Evolutionary conservation across 2,113 vertebrate species (phyloP).

Genomic region (Vidua chalybeata): DNA sequence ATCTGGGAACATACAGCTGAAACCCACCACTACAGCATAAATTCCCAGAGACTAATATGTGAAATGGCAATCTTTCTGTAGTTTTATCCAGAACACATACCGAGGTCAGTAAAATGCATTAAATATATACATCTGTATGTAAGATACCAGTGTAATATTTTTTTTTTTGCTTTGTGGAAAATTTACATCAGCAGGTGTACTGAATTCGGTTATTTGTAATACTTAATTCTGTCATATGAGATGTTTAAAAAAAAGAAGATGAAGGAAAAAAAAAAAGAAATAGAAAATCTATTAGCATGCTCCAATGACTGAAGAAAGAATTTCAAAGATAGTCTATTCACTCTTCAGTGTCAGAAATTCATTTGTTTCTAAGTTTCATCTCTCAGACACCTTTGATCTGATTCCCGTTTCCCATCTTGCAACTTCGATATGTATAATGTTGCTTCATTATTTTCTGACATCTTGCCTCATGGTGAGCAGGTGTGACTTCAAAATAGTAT

Average conservation of each 20-base stretch:
- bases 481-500: slow-evolving; percentile 65
- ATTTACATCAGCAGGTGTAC: not conserved
- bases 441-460: slow-evolving; percentile 77
- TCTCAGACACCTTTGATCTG: slow-evolving; percentile 71
- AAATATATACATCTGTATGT: not conserved
- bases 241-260: not conserved
- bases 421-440: slow-evolving; percentile 61
- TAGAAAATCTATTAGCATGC: not conserved
- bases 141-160: not conserved
- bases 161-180: not conserved
- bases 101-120: not conserved
- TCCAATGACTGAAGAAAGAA: not conserved
- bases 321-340: slow-evolving; percentile 40
- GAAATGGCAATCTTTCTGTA: not conserved
- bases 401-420: slow-evolving; percentile 62
- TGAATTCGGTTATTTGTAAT: not conserved
- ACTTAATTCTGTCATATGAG: slow-evolving; percentile 3
- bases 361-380: slow-evolving; percentile 67
- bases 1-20: not conserved
- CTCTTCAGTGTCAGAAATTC: slow-evolving; percentile 46
- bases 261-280: not conserved
- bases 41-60: not conserved
- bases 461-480: slow-evolving; percentile 66
- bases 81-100: not conserved
- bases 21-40: not conserved